Evolutionary conservation across 1,140 invertebrate species (phyloP), one percentile per base, ranked within the genome.

Genomic region (Yoshiicerus persimilis): DNA sequence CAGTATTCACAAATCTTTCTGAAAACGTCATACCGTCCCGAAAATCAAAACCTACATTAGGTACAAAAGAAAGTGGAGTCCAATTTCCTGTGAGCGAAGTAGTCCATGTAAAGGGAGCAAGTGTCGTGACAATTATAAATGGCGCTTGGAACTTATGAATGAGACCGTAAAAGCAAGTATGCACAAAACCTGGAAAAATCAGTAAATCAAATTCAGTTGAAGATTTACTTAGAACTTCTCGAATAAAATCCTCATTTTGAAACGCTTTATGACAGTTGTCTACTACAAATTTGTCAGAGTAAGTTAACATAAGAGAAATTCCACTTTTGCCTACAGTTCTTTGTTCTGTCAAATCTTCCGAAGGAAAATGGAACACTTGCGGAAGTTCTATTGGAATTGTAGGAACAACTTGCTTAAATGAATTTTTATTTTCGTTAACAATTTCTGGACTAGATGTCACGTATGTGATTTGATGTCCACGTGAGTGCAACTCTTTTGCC

Each of bases 181-280:
- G 84, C 16, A 87, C 87, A 34, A 84, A 84, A 34, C 66, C 41
- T 23, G 32, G 41, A 27, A 84, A 84, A 13, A 89, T 11, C 2
- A 89, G 41, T 36, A 89, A 70, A 75, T 89, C 86, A 77, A 34
- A 89, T n/a, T n/a, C n/a, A n/a, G n/a, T n/a, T n/a, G n/a, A n/a
- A 0, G 30, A 27, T 23, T 47, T 25, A 0, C 25, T 30, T 10
- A 89, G 10, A 25, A 84, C n/a, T n/a, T n/a, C n/a, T 23, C 10
- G 8, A n/a, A 39, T 16, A 36, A 89, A 89, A 16, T 89, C 88
- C 16, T 25, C 16, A 25, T 87, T 38, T 6, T 84, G 41, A 11
- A 23, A 89, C 9, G 83, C 80, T 5, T 84, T 41, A 25, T 89
- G 75, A 47, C 88, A 89, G 27, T 56, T 38, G 2, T 70, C 38